phyloP scores from a whole-genome alignment of 2,888 invertebrate species.

The Tinea trinotella region DNA sequence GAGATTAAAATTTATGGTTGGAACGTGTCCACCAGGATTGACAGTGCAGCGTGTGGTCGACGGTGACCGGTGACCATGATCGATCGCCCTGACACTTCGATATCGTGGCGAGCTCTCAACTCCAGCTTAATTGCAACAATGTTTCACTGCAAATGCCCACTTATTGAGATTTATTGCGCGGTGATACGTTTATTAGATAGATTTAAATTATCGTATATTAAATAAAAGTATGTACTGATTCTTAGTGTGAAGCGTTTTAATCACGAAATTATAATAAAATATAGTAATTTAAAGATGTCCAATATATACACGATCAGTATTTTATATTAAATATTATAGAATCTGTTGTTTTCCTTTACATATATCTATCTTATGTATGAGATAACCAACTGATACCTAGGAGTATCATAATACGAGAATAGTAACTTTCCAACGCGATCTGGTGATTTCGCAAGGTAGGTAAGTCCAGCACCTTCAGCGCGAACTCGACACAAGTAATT shows the following conservation, averaged over 20 bases:
- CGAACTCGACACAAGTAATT: constrained; percentile 32
- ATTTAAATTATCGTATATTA: background rate
- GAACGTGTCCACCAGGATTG: background rate
- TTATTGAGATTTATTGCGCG: background rate
- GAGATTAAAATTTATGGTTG: constrained; percentile 5
- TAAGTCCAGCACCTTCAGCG: constrained; percentile 25
- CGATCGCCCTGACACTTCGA: background rate
- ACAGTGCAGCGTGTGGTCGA: background rate
- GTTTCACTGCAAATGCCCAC: background rate
- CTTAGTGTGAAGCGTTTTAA: no score
- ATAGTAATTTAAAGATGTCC: no score
- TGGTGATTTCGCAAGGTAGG: constrained; percentile 7
- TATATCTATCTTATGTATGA: no score
- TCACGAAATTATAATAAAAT: no score
- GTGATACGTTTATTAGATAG: background rate
- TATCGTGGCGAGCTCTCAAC: background rate
- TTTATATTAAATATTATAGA: no score
- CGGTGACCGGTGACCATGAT: background rate
- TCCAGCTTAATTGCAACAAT: background rate
- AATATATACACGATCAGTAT: no score
- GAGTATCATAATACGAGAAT: background rate
- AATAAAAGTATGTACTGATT: no score
- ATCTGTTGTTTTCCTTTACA: no score
- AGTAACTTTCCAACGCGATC: constrained; percentile 9
- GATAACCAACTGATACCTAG: background rate